These are phyloP conservation scores for Yponomeuta plumbellus DNA, from an alignment of 2,888 invertebrate species.

Conservation along the genomic window DNA sequence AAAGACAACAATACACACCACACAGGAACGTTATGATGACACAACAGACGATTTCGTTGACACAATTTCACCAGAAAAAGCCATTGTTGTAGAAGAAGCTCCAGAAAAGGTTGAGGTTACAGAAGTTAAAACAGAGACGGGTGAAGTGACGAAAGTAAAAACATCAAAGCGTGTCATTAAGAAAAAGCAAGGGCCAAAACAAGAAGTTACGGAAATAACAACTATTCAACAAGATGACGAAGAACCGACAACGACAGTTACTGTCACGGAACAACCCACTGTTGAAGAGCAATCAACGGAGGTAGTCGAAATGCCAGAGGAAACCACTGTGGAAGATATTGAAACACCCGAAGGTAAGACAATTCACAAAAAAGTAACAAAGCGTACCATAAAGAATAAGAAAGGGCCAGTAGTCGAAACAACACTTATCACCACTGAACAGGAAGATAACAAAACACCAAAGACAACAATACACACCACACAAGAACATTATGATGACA, in stretches of 20 bases:
- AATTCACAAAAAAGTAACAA: not conserved
- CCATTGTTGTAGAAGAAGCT: conserved; percentile 22
- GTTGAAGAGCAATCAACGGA: conserved; percentile 40
- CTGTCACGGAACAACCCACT: conserved; percentile 38
- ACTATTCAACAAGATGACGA: conserved; percentile 42
- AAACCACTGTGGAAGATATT: conserved; percentile 7
- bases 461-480: conserved; percentile 19
- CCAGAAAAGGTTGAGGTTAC: conserved; percentile 36
- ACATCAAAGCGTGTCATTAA: conserved; percentile 48
- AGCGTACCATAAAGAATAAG: not conserved
- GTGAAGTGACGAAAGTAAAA: conserved; percentile 25
- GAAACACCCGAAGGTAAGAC: conserved; percentile 13
- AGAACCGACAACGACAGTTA: conserved; percentile 41
- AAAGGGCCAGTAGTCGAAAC: not conserved
- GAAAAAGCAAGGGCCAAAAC: conserved; percentile 32
- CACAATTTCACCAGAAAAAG: conserved; percentile 18
- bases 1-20: conserved; percentile 26
- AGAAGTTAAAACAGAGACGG: conserved; percentile 39
- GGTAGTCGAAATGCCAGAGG: conserved; percentile 23
- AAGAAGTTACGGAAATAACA: conserved; percentile 35
- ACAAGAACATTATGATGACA: conserved; percentile 25
- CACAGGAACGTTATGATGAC: conserved; percentile 18
- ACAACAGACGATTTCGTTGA: conserved; percentile 15
- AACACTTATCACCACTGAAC: not conserved
- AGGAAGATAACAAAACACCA: not conserved